Percentiles rank a stretch among this genome's conserved stretches.
Evolutionary conservation across 2,888 invertebrate genomes (phyloP).

Genomic region (Syrista parreyssii): DNA sequence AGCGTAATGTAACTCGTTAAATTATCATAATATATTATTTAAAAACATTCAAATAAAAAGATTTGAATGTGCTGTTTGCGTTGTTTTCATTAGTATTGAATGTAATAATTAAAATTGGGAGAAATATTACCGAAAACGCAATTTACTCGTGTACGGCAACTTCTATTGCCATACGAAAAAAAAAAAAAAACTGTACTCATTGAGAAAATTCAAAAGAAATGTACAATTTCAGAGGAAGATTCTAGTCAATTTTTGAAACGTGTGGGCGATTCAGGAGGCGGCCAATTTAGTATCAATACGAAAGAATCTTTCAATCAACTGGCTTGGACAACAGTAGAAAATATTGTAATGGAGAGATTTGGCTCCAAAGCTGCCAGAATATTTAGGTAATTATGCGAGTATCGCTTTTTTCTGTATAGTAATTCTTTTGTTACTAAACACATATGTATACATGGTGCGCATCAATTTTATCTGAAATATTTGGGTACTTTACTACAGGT

Average conservation of each 20-base stretch:
- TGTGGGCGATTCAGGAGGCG: constrained; percentile 85
- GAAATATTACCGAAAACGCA: no score
- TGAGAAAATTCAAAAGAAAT: background rate
- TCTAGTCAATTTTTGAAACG: constrained; percentile 80
- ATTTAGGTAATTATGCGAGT: constrained; percentile 71
- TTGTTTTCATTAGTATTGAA: no score
- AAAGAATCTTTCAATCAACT: constrained; percentile 77
- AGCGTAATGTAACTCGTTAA: no score
- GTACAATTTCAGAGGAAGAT: constrained; percentile 76
- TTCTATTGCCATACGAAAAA: no score
- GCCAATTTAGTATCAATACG: constrained; percentile 82
- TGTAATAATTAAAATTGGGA: no score
- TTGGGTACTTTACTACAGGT: constrained; percentile 66
- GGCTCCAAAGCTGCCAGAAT: constrained; percentile 88
- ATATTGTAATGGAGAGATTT: constrained; percentile 85
- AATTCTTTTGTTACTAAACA: background rate
- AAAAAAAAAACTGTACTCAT: no score
- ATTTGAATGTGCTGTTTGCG: no score
- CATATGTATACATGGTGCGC: background rate
- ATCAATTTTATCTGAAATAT: background rate
- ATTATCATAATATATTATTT: no score
- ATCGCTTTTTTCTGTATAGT: background rate
- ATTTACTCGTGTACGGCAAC: no score
- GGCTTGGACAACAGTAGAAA: constrained; percentile 81
- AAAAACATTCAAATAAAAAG: no score